phyloP scores from a whole-genome alignment of 2,113 vertebrate genomes.

The Aegotheles bennettii region DNA sequence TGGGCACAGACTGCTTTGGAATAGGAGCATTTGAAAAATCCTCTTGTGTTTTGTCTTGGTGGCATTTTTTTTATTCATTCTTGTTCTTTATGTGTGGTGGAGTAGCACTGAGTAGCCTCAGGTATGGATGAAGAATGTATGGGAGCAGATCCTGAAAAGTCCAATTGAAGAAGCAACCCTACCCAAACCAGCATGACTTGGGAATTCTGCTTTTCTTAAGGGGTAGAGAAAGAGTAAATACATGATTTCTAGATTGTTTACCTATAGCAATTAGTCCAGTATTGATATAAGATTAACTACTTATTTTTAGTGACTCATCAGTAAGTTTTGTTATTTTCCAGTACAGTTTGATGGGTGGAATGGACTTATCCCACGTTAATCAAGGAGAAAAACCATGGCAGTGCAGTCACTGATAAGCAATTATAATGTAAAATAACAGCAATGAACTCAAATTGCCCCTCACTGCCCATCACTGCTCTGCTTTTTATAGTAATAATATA shows the following conservation, averaged over 20 bases:
- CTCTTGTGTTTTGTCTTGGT: background rate
- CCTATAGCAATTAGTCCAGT: background rate
- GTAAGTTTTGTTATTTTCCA: background rate
- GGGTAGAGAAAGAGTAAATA: background rate
- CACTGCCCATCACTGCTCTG: constrained; percentile 67
- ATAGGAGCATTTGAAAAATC: background rate
- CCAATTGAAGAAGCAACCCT: background rate
- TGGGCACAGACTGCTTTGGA: background rate
- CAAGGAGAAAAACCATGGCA: background rate
- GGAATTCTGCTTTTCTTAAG: background rate
- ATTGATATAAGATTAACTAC: background rate
- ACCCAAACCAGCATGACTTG: background rate
- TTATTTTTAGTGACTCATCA: background rate
- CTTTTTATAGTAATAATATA: constrained; percentile 68
- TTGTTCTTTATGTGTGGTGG: background rate
- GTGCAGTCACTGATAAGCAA: constrained; percentile 31
- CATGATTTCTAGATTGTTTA: background rate
- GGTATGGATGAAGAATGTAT: background rate
- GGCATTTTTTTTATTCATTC: background rate
- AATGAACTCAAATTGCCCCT: constrained; percentile 67
- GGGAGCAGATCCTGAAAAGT: background rate
- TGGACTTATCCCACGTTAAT: background rate
- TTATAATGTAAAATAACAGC: constrained; percentile 71
- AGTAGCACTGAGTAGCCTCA: background rate
- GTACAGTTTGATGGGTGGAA: background rate